Base-by-base conservation (phyloP, 2,113 vertebrate species). In the Ceyx melanurus region DNA sequence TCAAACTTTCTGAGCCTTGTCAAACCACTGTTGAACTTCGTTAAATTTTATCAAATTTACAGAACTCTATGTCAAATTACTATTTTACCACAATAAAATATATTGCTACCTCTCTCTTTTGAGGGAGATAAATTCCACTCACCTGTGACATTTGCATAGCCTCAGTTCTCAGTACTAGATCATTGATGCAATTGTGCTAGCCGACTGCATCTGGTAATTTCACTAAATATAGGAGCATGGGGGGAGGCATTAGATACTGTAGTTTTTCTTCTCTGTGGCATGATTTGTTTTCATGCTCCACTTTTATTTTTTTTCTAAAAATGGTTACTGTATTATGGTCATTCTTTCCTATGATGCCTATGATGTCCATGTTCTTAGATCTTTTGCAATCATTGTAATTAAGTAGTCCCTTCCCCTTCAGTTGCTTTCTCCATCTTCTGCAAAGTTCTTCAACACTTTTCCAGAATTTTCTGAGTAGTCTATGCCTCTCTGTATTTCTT, bases 81-180 rank as follows among this genome's bases (percentile, higher is more conserved):
- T 64, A 42, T 57, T 79, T 73, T 50, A 35, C 25, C 11, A 43
- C 35, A 43, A 21, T 35, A 73, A 65, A 65, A 14, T 9, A 7
- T 15, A 28, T 31, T 33, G 33, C 42, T 48, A 25, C 12, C 29
- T 50, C 45, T 56, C 11, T 68, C 42, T 72, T 56, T 33, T 23
- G 9, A 71, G 74, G 42, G 53, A 67, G 37, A 31, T n/a, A 40
- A 35, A 15, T 54, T 88, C 12, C 26, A 35, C 26, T 58, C 13
- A 14, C 14, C 48, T 3, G 2, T 0, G 3, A 53, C 17, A 25
- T 18, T 13, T 58, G 20, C 10, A 31, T 50, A 8, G 17, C 65
- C 33, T 50, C 23, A 22, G 0, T 60, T 65, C 28, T 56, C 21
- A 65, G 31, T 35, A 4, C 18, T 10, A 11, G 35, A 18, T 42